phyloP scores from a whole-genome alignment of 2,113 vertebrate genomes.

The Clarias batrachus region DNA sequence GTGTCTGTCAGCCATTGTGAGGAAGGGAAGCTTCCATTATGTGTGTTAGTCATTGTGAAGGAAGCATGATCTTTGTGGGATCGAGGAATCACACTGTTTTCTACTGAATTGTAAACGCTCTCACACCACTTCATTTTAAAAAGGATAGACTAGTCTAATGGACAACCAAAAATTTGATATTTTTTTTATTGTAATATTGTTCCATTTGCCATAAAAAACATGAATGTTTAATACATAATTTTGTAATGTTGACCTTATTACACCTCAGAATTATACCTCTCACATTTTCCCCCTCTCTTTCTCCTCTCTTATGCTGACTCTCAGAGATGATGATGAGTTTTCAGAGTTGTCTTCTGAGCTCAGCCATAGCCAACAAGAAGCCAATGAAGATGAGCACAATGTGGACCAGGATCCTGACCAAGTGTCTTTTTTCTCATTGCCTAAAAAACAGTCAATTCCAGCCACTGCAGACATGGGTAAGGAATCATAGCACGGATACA shows the following conservation, averaged over 20 bases:
- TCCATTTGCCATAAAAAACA: background rate
- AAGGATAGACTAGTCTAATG: background rate
- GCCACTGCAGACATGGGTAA: constrained; percentile 84
- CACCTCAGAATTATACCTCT: background rate
- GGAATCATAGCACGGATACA: constrained; percentile 34
- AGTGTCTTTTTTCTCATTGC: constrained; percentile 74
- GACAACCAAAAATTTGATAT: background rate
- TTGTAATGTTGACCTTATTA: constrained; percentile 19
- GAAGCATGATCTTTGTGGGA: too few relatives aligned
- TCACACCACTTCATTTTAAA: background rate
- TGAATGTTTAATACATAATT: background rate
- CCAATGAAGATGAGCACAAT: constrained; percentile 78
- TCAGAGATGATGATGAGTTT: constrained; percentile 85
- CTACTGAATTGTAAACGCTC: background rate
- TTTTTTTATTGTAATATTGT: background rate
- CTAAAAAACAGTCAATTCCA: constrained; percentile 83
- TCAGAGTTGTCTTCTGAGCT: constrained; percentile 82
- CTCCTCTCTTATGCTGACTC: background rate
- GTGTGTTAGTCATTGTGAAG: background rate
- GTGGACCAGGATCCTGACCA: constrained; percentile 77
- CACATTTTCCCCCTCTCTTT: constrained; percentile 29
- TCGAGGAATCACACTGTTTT: background rate
- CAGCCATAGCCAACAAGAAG: constrained; percentile 83
- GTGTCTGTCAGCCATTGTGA: background rate
- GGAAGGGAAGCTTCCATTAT: background rate